Evolutionary conservation across 2,113 vertebrate species (phyloP), one percentile per base, ranked within the genome.

Genomic region (Lethenteron camtschaticum): DNA sequence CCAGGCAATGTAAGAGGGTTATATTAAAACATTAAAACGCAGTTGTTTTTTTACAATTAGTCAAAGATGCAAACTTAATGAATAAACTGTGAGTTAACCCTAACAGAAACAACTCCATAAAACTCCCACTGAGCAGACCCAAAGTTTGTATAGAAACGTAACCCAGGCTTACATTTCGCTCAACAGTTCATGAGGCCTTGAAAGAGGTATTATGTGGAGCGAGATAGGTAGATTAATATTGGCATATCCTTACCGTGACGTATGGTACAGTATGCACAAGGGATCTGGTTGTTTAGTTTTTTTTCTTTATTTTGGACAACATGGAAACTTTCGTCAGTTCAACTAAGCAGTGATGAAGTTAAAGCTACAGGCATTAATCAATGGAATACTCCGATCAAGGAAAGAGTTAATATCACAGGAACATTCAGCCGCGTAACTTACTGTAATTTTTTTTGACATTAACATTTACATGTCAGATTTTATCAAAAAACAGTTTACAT

Each of bases 321-420:
- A 41, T 41, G 41, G 63, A 66, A 66, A 66, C 24, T 66, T 2
- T 66, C 63, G 24, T 66, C 63, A 66, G 63, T 66, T 66, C 24
- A 66, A 66, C 63, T 66, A 24, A 66, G 63, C n/a, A 66, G 24
- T 24, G 63, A 16, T 16, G n/a, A 66, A 9, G 63, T 66, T 66
- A 66, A 66, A 66, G 63, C 63, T 66, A 66, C 63, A 24, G n/a
- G n/a, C 24, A 66, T 66, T 24, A n/a, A 11, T 66, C 24, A n/a
- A 24, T 66, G 63, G 63, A 66, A 16, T 16, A 66, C 63, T 66
- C 24, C 24, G 41, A 41, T 66, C n/a, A 66, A 66, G 63, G 63
- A 66, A 66, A 66, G n/a, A 66, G 63, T 66, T 66, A 66, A 66
- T n/a, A 66, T 66, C 63, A 66, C 63, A 66, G 24, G 63, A 24